Percentiles rank a stretch among this genome's conserved stretches.
These are phyloP conservation scores for Tipula helvola DNA, from an alignment of 2,888 invertebrate genomes.

Conservation along the genomic window DNA sequence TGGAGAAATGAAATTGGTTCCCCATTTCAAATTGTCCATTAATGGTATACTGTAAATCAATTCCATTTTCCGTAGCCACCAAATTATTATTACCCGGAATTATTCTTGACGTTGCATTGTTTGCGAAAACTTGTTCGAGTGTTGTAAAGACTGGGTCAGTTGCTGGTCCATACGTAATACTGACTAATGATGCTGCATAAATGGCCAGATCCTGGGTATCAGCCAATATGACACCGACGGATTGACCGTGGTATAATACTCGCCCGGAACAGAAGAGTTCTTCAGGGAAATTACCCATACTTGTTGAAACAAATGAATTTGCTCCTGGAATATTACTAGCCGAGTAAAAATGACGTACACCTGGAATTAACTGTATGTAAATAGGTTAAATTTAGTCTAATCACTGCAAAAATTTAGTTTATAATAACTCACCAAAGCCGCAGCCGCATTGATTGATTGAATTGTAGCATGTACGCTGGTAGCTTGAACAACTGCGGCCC, in stretches of 20 bases:
- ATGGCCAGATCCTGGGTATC: conserved; percentile 41
- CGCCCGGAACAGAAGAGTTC: conserved; percentile 16
- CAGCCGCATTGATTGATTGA: conserved; percentile 45
- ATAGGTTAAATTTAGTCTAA: background rate
- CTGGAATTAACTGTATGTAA: conserved; percentile 31
- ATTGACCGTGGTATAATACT: conserved; percentile 10
- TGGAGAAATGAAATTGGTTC: conserved; percentile 55
- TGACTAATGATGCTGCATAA: conserved; percentile 42
- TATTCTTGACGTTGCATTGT: conserved; percentile 16
- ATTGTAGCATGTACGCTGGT: conserved; percentile 45
- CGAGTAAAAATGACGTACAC: conserved; percentile 46
- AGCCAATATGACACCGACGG: conserved; percentile 49
- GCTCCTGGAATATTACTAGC: conserved; percentile 52
- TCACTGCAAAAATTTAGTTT: background rate
- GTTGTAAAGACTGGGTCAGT: conserved; percentile 22
- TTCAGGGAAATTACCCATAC: conserved; percentile 36
- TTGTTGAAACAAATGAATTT: conserved; percentile 38
- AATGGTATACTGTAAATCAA: conserved; percentile 29
- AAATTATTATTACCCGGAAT: background rate
- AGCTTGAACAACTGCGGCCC: conserved; percentile 55
- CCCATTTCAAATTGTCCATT: conserved; percentile 41
- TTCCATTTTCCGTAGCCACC: conserved; percentile 18
- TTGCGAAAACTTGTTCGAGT: conserved; percentile 35
- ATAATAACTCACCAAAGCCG: conserved; percentile 43
- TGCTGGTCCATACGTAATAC: conserved; percentile 31